phyloP scores from a whole-genome alignment of 2,888 invertebrate species.

The Zygogramma bicolorata region DNA sequence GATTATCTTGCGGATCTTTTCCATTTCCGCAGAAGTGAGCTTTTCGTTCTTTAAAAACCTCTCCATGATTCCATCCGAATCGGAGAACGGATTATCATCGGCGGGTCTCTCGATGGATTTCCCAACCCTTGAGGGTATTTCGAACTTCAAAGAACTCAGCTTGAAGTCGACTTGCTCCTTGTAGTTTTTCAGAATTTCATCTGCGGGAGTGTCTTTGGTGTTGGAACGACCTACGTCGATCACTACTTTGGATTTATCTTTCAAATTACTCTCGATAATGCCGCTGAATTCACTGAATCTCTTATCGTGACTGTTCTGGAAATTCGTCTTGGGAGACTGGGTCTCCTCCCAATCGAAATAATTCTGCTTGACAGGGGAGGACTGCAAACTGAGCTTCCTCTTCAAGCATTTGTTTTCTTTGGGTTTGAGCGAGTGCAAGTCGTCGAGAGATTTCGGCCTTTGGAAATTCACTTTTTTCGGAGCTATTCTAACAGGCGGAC shows the following conservation, averaged over 20 bases:
- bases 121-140: slow-evolving; percentile 53
- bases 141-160: slow-evolving; percentile 56
- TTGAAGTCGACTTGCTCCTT: slow-evolving; percentile 59
- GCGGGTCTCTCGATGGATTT: slow-evolving; percentile 42
- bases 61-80: slow-evolving; percentile 47
- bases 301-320: slow-evolving; percentile 33
- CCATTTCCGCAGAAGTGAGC: slow-evolving; percentile 54
- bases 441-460: slow-evolving; percentile 43
- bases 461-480: slow-evolving; percentile 28
- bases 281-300: slow-evolving; percentile 47
- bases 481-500: not conserved
- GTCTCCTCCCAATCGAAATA: slow-evolving; percentile 55
- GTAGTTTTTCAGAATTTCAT: slow-evolving; percentile 55
- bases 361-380: slow-evolving; percentile 33
- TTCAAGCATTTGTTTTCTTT: slow-evolving; percentile 23
- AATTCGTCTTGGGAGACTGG: slow-evolving; percentile 47
- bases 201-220: slow-evolving; percentile 37
- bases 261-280: slow-evolving; percentile 42
- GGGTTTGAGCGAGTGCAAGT: slow-evolving; percentile 32
- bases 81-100: slow-evolving; percentile 26
- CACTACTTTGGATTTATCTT: slow-evolving; percentile 45
- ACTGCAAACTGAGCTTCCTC: slow-evolving; percentile 36
- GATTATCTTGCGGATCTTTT: slow-evolving; percentile 56
- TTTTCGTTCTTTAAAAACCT: slow-evolving; percentile 55
- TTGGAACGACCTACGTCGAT: slow-evolving; percentile 52